A percentile compares a stretch with the other conserved stretches of the same genome.
Conservation (phyloP, 2,113 vertebrate species). For the human (Homo sapiens) region GRCh38 chr18:73619001-73619500, state of each 20-base stretch:
- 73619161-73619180: background rate
- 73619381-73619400: background rate
- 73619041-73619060: too few species aligned
- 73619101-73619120: background rate
- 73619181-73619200: rapidly evolving
- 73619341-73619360: background rate
- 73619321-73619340: background rate
- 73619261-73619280: too few species aligned
- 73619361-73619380: background rate
- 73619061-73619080: too few species aligned
- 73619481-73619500: background rate
- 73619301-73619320: background rate
- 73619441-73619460: background rate
- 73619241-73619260: background rate
- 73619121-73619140: background rate
- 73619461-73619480: background rate
- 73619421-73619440: too few species aligned
- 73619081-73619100: background rate
- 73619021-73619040: too few species aligned
- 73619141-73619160: background rate
- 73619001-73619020: rapidly evolving
- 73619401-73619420: background rate
- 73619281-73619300: background rate
- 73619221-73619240: background rate
- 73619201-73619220: background rate